Conservation (phyloP, 2,888 invertebrate species). For the Boloria selene region DNA sequence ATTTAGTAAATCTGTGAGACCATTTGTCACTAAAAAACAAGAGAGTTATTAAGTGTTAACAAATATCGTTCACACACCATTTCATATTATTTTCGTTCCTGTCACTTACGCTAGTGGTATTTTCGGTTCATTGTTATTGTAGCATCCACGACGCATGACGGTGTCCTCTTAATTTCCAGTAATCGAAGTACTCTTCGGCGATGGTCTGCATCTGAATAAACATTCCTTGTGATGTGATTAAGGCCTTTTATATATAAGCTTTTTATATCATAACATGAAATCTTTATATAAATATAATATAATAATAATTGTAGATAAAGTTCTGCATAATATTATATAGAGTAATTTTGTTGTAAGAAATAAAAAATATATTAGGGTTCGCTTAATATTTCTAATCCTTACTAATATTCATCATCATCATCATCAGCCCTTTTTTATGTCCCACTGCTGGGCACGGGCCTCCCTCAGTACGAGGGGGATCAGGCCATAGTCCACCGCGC, state of each 20-base stretch:
- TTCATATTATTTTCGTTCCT: conserved; percentile 61
- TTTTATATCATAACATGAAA: background rate
- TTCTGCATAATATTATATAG: no score
- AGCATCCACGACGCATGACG: conserved; percentile 68
- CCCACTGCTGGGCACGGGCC: no score
- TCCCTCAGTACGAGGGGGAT: no score
- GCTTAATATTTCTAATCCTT: no score
- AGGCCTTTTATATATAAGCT: conserved; percentile 44
- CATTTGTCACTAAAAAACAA: conserved; percentile 31
- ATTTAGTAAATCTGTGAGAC: conserved; percentile 1
- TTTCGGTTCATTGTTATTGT: conserved; percentile 77
- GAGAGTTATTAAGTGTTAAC: conserved; percentile 32
- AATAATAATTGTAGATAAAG: background rate
- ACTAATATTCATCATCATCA: no score
- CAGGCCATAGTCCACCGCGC: no score
- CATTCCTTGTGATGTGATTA: conserved; percentile 59
- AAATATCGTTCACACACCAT: conserved; percentile 43
- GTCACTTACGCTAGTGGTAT: conserved; percentile 64
- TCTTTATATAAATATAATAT: background rate
- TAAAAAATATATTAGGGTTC: no score
- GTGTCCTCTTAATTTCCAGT: conserved; percentile 80
- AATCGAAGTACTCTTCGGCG: conserved; percentile 73
- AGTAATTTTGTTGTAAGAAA: no score
- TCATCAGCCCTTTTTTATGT: no score
- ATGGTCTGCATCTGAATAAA: conserved; percentile 80